Evolutionary conservation across 2,888 invertebrate species (phyloP).

Genomic region (Cataglyphis altisquamis): DNA sequence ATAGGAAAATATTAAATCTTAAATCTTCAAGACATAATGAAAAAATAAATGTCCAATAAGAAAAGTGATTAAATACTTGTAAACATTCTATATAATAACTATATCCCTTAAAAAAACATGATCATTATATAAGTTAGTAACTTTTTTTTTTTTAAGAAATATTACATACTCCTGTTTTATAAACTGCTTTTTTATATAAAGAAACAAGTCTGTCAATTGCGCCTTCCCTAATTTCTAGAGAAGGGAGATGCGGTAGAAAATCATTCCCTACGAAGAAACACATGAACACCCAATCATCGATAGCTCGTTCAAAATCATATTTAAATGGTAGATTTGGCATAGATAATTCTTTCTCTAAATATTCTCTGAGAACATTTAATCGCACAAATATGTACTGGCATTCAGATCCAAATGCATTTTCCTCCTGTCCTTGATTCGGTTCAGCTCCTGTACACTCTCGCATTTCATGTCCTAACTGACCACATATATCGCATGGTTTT

Average conservation of each 20-base stretch:
- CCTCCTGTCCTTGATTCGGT: constrained; percentile 88
- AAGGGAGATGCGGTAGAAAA: constrained; percentile 99
- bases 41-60: not conserved
- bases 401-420: constrained; percentile 90
- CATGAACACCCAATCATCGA: constrained; percentile 99
- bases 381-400: constrained; percentile 97
- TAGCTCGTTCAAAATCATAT: constrained; percentile 97
- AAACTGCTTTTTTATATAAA: constrained; percentile 97
- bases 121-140: constrained; percentile 20
- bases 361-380: constrained; percentile 97
- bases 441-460: constrained; percentile 95
- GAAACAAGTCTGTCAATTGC: constrained; percentile 97
- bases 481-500: constrained; percentile 98
- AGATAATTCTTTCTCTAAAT: constrained; percentile 94
- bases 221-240: constrained; percentile 98
- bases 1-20: not conserved
- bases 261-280: constrained; percentile 99
- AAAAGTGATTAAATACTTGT: not conserved
- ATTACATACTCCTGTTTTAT: constrained; percentile 93
- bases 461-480: constrained; percentile 96
- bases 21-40: not conserved
- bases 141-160: constrained; percentile 7
- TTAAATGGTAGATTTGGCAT: constrained; percentile 98
- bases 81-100: not conserved
- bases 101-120: not conserved